Evolutionary conservation across 2,888 invertebrate genomes (phyloP).

Genomic region (Drosophila formosana): DNA sequence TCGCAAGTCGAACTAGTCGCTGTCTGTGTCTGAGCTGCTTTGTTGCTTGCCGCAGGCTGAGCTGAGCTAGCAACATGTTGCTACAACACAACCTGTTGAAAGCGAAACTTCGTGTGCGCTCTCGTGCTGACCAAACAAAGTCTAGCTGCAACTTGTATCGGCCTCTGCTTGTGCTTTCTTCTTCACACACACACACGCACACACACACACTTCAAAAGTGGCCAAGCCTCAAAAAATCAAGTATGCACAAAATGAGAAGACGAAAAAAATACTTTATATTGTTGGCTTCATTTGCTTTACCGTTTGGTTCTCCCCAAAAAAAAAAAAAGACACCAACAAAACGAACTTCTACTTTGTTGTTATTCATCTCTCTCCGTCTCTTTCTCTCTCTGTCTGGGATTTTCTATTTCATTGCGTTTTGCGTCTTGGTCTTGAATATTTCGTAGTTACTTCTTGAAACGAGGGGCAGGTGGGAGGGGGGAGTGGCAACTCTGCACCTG

Average conservation of each 20-base stretch:
- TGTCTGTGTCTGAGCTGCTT: constrained; percentile 8
- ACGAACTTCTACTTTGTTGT: constrained; percentile 36
- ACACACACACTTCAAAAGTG: constrained; percentile 19
- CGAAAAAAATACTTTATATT: constrained; percentile 41
- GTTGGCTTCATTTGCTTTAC: constrained; percentile 72
- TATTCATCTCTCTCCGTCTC: constrained; percentile 9
- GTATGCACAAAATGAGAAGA: constrained; percentile 55
- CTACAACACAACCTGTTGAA: constrained; percentile 84
- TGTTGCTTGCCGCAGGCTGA: constrained; percentile 63
- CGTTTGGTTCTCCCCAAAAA: constrained; percentile 65
- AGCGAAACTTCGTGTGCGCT: constrained; percentile 82
- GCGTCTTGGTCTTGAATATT: constrained; percentile 49
- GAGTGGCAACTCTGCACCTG: constrained; percentile 46
- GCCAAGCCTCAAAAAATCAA: constrained; percentile 76
- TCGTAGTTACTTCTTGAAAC: constrained; percentile 19
- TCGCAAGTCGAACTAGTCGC: constrained; percentile 9
- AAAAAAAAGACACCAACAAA: constrained; percentile 6
- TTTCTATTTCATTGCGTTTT: constrained; percentile 61
- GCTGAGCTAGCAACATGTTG: constrained; percentile 63
- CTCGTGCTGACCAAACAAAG: constrained; percentile 49
- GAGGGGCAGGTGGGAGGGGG: neutral
- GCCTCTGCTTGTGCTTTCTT: constrained; percentile 54
- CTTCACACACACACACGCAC: constrained; percentile 32
- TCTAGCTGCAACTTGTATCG: constrained; percentile 47
- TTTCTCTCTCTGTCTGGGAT: constrained; percentile 19